These are phyloP conservation scores for Lithophane socia DNA, from an alignment of 2,888 invertebrate species.

Conservation along the genomic window DNA sequence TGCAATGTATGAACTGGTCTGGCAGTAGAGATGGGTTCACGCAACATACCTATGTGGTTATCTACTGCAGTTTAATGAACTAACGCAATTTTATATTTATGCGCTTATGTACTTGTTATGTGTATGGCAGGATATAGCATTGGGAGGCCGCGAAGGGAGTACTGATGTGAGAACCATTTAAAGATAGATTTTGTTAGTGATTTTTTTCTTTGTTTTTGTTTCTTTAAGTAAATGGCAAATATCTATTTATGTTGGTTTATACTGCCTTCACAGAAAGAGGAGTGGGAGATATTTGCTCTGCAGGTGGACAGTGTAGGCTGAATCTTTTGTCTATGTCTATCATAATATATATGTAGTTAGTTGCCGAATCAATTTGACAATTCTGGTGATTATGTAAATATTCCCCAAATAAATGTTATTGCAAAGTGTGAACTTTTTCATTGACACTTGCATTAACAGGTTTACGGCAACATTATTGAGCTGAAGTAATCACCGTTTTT, in stretches of 20 bases:
- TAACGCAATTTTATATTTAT: constrained; percentile 66
- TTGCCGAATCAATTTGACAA: not conserved
- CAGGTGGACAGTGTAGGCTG: not conserved
- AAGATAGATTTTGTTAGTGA: constrained; percentile 34
- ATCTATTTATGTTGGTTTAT: not conserved
- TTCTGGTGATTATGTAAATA: not conserved
- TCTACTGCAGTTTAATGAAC: constrained; percentile 69
- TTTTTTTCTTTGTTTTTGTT: constrained; percentile 12
- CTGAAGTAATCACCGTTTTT: not conserved
- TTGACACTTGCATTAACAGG: not conserved
- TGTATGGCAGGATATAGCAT: constrained; percentile 29
- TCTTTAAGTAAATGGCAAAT: not conserved
- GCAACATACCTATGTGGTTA: constrained; percentile 63
- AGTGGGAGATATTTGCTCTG: not conserved
- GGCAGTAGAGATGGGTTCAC: constrained; percentile 81
- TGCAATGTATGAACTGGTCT: constrained; percentile 74
- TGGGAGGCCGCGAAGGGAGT: constrained; percentile 43
- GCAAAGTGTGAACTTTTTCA: not conserved
- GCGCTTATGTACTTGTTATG: constrained; percentile 37
- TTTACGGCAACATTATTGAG: not conserved
- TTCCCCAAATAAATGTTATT: not conserved
- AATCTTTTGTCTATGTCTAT: not conserved
- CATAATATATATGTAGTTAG: not conserved
- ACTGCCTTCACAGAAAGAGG: too few relatives aligned
- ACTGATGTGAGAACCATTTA: constrained; percentile 23